phyloP scores from a whole-genome alignment of 37 sponge, comb jelly and placozoan species.

The Ephydatia muelleri region DNA sequence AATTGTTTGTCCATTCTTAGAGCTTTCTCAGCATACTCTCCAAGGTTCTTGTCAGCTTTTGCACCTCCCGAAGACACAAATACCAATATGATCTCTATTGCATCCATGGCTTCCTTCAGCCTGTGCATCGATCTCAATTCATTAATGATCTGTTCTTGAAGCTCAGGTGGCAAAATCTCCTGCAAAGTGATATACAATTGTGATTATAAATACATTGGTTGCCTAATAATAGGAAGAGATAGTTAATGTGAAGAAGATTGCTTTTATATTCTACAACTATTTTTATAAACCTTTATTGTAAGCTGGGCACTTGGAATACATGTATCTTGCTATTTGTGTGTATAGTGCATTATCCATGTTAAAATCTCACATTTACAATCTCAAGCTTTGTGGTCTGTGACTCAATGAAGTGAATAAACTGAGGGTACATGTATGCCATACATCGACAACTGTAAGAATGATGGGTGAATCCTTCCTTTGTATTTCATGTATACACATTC shows the following conservation, averaged over 20 bases:
- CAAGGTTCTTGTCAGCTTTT: slow-evolving; percentile 24
- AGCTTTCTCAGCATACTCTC: slow-evolving; percentile 46
- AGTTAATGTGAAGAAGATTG: too few relatives aligned
- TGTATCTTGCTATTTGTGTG: too few relatives aligned
- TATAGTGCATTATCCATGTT: too few relatives aligned
- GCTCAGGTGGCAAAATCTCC: slow-evolving; percentile 21
- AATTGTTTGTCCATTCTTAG: slow-evolving; percentile 42
- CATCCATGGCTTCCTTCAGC: slow-evolving; percentile 55
- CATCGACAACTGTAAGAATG: too few relatives aligned
- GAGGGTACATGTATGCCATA: background rate
- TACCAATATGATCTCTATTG: slow-evolving; percentile 59
- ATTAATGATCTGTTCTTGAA: slow-evolving; percentile 41
- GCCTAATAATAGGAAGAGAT: background rate
- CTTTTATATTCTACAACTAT: too few relatives aligned
- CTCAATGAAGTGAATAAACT: too few relatives aligned
- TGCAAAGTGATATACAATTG: slow-evolving; percentile 1
- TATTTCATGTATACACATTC: too few relatives aligned
- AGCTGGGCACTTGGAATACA: too few relatives aligned
- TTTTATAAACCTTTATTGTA: too few relatives aligned
- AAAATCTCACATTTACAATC: too few relatives aligned
- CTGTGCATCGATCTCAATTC: slow-evolving; percentile 36
- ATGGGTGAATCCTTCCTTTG: too few relatives aligned
- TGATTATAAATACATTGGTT: background rate
- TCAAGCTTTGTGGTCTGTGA: too few relatives aligned
- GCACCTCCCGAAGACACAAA: slow-evolving; percentile 66